A percentile compares a stretch with the other conserved stretches of the same genome.
These are phyloP conservation scores for Lasius fuliginosus DNA, from an alignment of 2,888 invertebrate species.

Conservation along the genomic window DNA sequence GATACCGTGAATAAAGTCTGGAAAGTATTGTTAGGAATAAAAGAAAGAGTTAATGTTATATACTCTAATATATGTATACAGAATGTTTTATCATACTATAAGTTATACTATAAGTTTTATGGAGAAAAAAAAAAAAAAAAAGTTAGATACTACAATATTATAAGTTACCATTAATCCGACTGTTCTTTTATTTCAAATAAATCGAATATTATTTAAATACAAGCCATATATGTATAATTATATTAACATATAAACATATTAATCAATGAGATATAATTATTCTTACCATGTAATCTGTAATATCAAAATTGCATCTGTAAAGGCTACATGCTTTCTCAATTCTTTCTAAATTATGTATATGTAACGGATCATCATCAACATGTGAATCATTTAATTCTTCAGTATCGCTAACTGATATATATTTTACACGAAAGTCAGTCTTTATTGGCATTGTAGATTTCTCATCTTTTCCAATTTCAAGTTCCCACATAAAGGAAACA, in stretches of 20 bases:
- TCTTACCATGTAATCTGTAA: conserved; percentile 92
- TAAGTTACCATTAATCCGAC: conserved; percentile 23
- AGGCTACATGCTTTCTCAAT: conserved; percentile 81
- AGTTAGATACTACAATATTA: conserved; percentile 33
- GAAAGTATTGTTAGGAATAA: conserved; percentile 77
- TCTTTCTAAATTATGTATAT: conserved; percentile 87
- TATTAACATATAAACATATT: background rate
- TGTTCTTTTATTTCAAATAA: background rate
- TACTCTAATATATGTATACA: conserved; percentile 1
- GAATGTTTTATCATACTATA: conserved; percentile 36
- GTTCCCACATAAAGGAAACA: conserved; percentile 95
- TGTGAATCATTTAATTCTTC: conserved; percentile 80
- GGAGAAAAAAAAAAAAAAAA: conserved; percentile 2
- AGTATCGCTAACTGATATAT: conserved; percentile 85
- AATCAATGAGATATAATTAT: conserved; percentile 22
- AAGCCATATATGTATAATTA: too few relatives aligned
- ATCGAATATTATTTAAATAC: conserved; percentile 46
- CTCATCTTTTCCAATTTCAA: conserved; percentile 84
- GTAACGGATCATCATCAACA: conserved; percentile 83
- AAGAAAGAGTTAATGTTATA: conserved; percentile 29
- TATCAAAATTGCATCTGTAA: conserved; percentile 91
- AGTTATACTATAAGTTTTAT: conserved; percentile 37
- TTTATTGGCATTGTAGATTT: conserved; percentile 87
- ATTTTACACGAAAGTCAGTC: conserved; percentile 89
- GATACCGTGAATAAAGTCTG: conserved; percentile 94